Percentiles rank a stretch among this genome's conserved stretches.
These are phyloP conservation scores for Emydoidea blandingii DNA, from an alignment of 2,797 vertebrate species.

Conservation along the genomic window DNA sequence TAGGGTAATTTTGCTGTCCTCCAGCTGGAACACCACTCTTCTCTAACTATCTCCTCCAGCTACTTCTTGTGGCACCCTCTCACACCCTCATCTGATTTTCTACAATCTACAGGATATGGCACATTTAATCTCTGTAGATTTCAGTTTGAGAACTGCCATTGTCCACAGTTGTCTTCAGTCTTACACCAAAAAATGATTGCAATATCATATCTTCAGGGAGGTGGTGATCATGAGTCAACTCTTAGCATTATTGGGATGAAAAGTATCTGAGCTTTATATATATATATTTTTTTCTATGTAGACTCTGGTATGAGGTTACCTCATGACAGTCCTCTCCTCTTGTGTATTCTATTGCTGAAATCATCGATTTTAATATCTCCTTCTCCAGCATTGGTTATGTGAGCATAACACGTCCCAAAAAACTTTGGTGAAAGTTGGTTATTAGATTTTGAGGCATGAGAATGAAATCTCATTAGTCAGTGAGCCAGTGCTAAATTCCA, in stretches of 20 bases:
- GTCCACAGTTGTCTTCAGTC: neutral
- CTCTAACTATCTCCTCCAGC: neutral
- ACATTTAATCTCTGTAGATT: neutral
- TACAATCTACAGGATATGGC: neutral
- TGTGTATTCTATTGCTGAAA: slow-evolving; percentile 17
- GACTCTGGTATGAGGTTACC: neutral
- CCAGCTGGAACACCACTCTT: neutral
- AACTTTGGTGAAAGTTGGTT: slow-evolving; percentile 41
- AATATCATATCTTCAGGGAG: neutral
- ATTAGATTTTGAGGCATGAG: slow-evolving; percentile 57
- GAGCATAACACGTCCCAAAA: slow-evolving; percentile 1
- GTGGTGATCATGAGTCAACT: neutral
- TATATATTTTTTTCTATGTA: neutral
- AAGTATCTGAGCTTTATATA: neutral
- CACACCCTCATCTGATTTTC: neutral
- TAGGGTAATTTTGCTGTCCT: neutral
- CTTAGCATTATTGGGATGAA: neutral
- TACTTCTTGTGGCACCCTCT: neutral
- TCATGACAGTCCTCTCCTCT: slow-evolving; percentile 13
- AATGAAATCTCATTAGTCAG: slow-evolving; percentile 69
- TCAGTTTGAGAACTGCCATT: neutral
- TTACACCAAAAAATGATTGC: neutral
- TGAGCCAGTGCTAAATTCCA: slow-evolving; percentile 57
- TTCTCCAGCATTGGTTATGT: slow-evolving; percentile 11
- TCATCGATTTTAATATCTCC: slow-evolving; percentile 42